Evolutionary conservation across 2,113 vertebrate genomes (phyloP).

Genomic region (Nibea coibor): DNA sequence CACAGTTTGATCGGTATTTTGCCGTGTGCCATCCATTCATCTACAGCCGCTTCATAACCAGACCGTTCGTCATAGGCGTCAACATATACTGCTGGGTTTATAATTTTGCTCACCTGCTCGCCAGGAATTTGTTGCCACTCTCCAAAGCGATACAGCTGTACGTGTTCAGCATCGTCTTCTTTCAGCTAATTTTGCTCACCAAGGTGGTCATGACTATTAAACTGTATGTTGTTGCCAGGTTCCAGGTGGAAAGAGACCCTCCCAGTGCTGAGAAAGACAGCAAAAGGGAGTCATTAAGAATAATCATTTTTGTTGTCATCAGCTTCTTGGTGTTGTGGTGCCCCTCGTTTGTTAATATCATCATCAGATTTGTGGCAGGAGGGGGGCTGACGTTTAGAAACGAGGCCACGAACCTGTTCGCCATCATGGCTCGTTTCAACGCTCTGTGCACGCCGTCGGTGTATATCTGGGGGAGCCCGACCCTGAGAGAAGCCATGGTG

Average conservation of each 20-base stretch:
- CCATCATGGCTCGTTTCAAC: constrained; percentile 78
- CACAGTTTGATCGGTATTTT: constrained; percentile 81
- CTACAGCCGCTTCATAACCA: constrained; percentile 69
- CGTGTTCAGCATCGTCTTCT: constrained; percentile 43
- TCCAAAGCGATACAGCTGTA: constrained; percentile 60
- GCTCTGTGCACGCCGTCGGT: constrained; percentile 74
- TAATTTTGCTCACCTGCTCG: not conserved
- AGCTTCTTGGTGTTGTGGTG: constrained; percentile 78
- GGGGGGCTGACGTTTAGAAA: constrained; percentile 69
- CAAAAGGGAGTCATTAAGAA: constrained; percentile 76
- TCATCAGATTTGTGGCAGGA: constrained; percentile 49
- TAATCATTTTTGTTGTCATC: constrained; percentile 79
- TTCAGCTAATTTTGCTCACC: constrained; percentile 72
- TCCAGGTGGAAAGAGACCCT: constrained; percentile 73
- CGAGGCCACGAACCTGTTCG: constrained; percentile 76
- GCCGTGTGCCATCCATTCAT: constrained; percentile 75
- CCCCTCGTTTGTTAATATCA: constrained; percentile 80
- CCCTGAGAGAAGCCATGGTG: constrained; percentile 66
- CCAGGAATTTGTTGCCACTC: not conserved
- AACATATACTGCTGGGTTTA: constrained; percentile 74
- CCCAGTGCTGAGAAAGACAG: constrained; percentile 73
- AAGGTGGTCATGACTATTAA: constrained; percentile 82
- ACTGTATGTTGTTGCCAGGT: constrained; percentile 74
- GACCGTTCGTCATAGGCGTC: constrained; percentile 45
- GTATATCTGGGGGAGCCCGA: constrained; percentile 79